Conservation (phyloP, 1,140 invertebrate species). For the Drosophila prosaltans region DNA sequence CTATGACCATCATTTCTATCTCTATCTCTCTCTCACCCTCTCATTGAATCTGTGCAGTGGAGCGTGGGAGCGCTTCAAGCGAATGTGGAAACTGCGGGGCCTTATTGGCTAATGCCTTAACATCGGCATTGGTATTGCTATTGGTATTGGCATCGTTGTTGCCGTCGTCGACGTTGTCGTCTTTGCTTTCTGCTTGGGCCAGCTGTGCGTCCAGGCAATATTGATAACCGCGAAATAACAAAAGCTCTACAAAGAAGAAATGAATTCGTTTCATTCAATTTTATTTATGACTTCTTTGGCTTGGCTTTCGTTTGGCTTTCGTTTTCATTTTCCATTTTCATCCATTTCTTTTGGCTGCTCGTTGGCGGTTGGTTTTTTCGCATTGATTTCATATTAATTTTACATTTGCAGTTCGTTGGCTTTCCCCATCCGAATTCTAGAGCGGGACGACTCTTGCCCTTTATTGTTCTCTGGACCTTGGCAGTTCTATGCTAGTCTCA, state of each 20-base stretch:
- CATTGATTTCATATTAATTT: constrained; percentile 81
- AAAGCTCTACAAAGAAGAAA: constrained; percentile 58
- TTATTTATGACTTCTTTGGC: constrained; percentile 58
- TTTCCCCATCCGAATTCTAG: constrained; percentile 30
- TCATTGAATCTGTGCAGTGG: constrained; percentile 59
- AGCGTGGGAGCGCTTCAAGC: constrained; percentile 74
- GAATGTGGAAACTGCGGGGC: constrained; percentile 63
- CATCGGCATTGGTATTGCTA: constrained; percentile 33
- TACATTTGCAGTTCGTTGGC: constrained; percentile 76
- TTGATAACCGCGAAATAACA: constrained; percentile 81
- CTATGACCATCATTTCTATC: constrained; percentile 51
- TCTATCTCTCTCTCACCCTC: constrained; percentile 24
- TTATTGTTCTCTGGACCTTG: constrained; percentile 38
- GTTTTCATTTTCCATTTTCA: constrained; percentile 26
- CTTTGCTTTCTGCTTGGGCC: constrained; percentile 44
- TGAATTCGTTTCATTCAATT: constrained; percentile 67
- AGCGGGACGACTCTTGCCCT: constrained; percentile 22
- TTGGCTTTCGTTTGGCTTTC: constrained; percentile 21
- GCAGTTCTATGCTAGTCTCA: neutral
- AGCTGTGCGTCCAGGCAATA: constrained; percentile 64
- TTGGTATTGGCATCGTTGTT: neutral
- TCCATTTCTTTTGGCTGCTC: constrained; percentile 26
- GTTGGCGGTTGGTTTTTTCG: constrained; percentile 44
- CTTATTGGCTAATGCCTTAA: constrained; percentile 68
- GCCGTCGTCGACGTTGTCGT: constrained; percentile 9